A percentile compares a stretch with the other conserved stretches of the same genome.
phyloP scores from a whole-genome alignment of 2,797 vertebrate species.

The Momotus momota region DNA sequence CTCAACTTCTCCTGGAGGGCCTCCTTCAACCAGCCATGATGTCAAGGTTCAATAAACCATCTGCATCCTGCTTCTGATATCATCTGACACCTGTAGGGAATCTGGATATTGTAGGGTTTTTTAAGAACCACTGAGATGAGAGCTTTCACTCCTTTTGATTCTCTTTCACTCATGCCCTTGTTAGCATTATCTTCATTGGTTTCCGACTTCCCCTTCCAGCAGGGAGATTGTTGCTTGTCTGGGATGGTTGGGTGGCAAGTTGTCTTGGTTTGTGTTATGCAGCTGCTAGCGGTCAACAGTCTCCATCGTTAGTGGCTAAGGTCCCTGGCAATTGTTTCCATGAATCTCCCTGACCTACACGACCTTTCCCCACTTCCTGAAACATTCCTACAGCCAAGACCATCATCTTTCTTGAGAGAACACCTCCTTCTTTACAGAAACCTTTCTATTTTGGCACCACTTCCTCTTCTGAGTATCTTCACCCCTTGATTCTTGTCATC shows the following conservation, averaged over 20 bases:
- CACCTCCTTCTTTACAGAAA: neutral
- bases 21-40: neutral
- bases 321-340: neutral
- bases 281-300: neutral
- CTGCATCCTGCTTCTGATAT: neutral
- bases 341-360: neutral
- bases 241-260: neutral
- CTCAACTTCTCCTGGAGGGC: neutral
- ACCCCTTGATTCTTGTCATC: neutral
- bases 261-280: neutral
- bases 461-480: neutral
- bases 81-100: neutral
- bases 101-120: neutral
- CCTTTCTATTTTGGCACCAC: neutral
- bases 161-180: neutral
- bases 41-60: neutral
- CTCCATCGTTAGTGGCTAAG: neutral
- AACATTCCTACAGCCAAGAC: neutral
- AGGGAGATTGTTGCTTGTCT: neutral
- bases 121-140: neutral
- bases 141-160: neutral
- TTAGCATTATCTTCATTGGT: accelerated
- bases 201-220: neutral
- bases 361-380: neutral
- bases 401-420: neutral